These are phyloP conservation scores for Scrobipalpa costella DNA, from an alignment of 2,888 invertebrate species.

Conservation along the genomic window DNA sequence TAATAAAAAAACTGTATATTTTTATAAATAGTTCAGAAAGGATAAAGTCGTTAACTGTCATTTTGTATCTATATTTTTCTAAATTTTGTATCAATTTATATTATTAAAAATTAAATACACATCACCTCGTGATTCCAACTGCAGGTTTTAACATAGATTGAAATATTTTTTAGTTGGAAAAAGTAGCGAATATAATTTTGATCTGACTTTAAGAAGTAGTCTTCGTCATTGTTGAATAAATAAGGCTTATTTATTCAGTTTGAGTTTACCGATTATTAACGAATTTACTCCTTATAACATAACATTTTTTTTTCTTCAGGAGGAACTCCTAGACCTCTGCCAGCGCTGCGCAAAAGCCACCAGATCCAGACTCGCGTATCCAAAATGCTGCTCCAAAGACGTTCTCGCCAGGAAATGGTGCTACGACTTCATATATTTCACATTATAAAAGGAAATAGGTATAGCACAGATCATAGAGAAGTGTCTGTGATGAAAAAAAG, in stretches of 20 bases:
- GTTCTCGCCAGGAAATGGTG: slow-evolving; percentile 82
- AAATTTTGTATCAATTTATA: background rate
- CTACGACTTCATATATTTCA: slow-evolving; percentile 80
- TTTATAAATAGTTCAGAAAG: background rate
- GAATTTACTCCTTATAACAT: background rate
- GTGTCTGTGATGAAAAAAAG: background rate
- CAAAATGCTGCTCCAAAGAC: slow-evolving; percentile 81
- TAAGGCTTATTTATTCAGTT: too few species aligned
- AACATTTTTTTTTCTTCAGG: slow-evolving; percentile 51
- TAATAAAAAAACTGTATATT: too few species aligned
- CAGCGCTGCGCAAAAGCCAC: slow-evolving; percentile 83
- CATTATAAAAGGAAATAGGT: background rate
- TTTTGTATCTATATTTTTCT: background rate
- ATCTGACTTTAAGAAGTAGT: too few species aligned
- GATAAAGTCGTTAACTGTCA: too few species aligned
- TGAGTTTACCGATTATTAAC: too few species aligned
- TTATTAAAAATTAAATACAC: too few species aligned
- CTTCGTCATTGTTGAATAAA: too few species aligned
- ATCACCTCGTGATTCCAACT: too few species aligned
- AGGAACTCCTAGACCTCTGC: slow-evolving; percentile 78
- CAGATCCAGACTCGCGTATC: slow-evolving; percentile 79
- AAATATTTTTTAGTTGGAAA: too few species aligned
- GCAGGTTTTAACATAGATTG: too few species aligned
- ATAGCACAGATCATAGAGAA: background rate
- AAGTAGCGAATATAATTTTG: too few species aligned